Evolutionary conservation across 2,113 vertebrate genomes (phyloP).

Genomic region (Oreocharis arfaki): DNA sequence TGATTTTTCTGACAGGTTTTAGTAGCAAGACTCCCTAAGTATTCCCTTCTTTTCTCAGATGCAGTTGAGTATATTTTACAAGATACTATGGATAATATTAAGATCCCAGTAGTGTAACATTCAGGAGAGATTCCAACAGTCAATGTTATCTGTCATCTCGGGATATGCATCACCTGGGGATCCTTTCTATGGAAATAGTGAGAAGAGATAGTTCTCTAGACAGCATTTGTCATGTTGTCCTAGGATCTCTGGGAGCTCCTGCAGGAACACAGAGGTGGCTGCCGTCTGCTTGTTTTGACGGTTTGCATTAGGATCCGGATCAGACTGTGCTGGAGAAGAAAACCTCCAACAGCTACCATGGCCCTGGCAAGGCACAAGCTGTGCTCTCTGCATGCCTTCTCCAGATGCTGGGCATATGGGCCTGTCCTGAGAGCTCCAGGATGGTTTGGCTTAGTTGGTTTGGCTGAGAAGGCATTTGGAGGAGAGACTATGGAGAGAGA

Average conservation of each 20-base stretch:
- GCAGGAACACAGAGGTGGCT: background rate
- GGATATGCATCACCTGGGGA: background rate
- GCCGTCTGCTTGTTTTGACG: background rate
- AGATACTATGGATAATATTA: conserved; percentile 9
- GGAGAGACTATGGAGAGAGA: background rate
- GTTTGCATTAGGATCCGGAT: background rate
- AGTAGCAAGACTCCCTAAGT: conserved; percentile 55
- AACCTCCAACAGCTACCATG: background rate
- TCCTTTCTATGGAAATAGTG: background rate
- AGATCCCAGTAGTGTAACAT: background rate
- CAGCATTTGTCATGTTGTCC: background rate
- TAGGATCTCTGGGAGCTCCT: background rate
- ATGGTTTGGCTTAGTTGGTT: background rate
- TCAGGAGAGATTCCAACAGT: conserved; percentile 13
- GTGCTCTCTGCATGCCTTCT: background rate
- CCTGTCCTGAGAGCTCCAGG: conserved; percentile 9
- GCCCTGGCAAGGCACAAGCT: background rate
- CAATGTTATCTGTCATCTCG: conserved; percentile 6
- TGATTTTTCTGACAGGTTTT: conserved; percentile 70
- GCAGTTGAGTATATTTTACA: conserved; percentile 35
- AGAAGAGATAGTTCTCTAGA: background rate
- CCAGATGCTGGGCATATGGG: conserved; percentile 48
- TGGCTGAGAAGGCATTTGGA: conserved; percentile 22
- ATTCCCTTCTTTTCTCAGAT: conserved; percentile 47
- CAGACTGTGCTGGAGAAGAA: background rate